phyloP scores from a whole-genome alignment of 2,797 vertebrate genomes.

The Scyliorhinus canicula region DNA sequence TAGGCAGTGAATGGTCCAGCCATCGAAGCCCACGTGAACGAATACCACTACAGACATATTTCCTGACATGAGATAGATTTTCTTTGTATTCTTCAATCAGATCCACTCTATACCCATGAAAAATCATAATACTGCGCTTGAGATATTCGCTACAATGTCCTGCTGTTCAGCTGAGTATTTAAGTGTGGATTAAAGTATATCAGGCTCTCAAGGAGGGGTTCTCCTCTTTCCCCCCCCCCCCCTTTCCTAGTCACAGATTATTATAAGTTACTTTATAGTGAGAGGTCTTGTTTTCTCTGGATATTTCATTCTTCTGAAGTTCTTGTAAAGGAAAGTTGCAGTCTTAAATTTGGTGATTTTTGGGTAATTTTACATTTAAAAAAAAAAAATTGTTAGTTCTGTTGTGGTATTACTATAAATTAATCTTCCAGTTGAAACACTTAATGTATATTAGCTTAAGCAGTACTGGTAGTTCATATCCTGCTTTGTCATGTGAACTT shows the following conservation, averaged over 20 bases:
- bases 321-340: not conserved
- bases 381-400: not conserved
- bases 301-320: not conserved
- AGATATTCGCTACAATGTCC: not conserved
- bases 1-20: too few relatives aligned
- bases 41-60: too few relatives aligned
- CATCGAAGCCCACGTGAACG: too few relatives aligned
- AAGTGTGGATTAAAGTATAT: not conserved
- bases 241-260: not conserved
- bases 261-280: not conserved
- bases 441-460: not conserved
- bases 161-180: not conserved
- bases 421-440: not conserved
- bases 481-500: not conserved
- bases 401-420: not conserved
- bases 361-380: not conserved
- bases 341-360: not conserved
- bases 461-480: not conserved
- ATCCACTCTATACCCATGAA: not conserved
- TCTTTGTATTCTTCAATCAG: not conserved
- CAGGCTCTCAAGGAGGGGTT: not conserved
- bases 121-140: not conserved
- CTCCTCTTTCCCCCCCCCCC: too few relatives aligned
- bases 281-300: not conserved
- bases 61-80: too few relatives aligned